Base-by-base conservation (phyloP, 1,140 invertebrate genomes). In the Archegozetes longisetosus region DNA sequence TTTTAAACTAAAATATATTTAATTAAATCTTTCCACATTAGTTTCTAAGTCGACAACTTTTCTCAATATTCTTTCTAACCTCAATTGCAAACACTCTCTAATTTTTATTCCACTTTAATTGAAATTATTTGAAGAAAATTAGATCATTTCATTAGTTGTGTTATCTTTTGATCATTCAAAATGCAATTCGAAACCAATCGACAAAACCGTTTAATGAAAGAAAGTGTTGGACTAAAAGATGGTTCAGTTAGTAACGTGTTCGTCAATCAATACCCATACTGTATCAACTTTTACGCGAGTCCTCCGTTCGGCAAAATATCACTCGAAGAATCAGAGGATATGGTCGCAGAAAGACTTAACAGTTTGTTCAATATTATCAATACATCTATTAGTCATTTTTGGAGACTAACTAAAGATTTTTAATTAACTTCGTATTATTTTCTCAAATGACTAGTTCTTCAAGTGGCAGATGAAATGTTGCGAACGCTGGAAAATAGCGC, bases 241-340 rank as follows among this genome's bases (percentile, higher is more conserved):
- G 32, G 32, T 9, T 40, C 32, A 40, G 17, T 40, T 40, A 40
- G 17, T 40, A 40, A 40, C 32, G 6, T 4, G 50, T 25, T 52
- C 4, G 27, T 17, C 26, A 51, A 27, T 20, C 4, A 40, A 46
- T 56, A 56, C 26, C 51, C 51, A 22, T 60, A 55, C 24, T 55
- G 51, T 23, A 24, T 63, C 14, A 56, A 61, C 26, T 60, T 60
- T 25, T 63, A 63, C 47, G 25, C 56, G 6, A n/a, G 29, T n/a
- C 58, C 62, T 6, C 62, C 62, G 6, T 4, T 24, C 14, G 61
- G 40, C 17, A 55, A 63, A 25, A 29, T 63, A 24, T 17, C 26
- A 25, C 23, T 63, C n/a, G 22, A 55, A 27, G 58, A 61, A 14
- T 50, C 48, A 2, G 46, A 63, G 25, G 53, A 63, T 27, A 26